These are phyloP conservation scores for Phenacoccus solenopsis DNA, from an alignment of 1,140 invertebrate genomes.

Conservation along the genomic window DNA sequence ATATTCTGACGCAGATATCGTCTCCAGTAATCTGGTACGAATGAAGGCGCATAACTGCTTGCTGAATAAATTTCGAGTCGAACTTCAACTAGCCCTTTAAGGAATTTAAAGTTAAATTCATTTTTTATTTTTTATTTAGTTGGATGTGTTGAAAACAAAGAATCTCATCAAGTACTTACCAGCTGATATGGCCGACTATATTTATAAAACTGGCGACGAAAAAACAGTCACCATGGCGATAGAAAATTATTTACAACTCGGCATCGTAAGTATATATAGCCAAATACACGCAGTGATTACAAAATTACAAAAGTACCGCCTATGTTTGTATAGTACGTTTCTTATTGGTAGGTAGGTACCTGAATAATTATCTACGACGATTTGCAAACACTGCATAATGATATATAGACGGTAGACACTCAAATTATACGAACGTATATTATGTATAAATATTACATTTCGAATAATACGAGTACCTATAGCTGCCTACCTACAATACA, in stretches of 20 bases:
- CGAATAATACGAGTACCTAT: background rate
- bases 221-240: slow-evolving; percentile 55
- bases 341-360: no score
- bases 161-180: slow-evolving; percentile 44
- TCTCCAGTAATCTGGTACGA: background rate
- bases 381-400: no score
- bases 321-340: background rate
- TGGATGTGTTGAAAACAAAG: background rate
- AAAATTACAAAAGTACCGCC: background rate
- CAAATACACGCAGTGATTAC: background rate
- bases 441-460: background rate
- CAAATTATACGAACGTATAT: background rate
- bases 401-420: background rate
- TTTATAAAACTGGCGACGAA: slow-evolving; percentile 64
- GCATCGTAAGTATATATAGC: slow-evolving; percentile 42
- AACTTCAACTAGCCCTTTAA: no score
- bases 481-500: no score
- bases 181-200: slow-evolving; percentile 58
- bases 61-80: no score
- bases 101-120: no score
- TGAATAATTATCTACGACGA: no score
- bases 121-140: background rate
- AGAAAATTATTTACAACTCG: slow-evolving; percentile 55
- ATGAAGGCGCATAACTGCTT: background rate
- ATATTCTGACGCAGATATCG: background rate